Evolutionary conservation across 2,888 invertebrate species (phyloP).

Genomic region (Villa cingulata): DNA sequence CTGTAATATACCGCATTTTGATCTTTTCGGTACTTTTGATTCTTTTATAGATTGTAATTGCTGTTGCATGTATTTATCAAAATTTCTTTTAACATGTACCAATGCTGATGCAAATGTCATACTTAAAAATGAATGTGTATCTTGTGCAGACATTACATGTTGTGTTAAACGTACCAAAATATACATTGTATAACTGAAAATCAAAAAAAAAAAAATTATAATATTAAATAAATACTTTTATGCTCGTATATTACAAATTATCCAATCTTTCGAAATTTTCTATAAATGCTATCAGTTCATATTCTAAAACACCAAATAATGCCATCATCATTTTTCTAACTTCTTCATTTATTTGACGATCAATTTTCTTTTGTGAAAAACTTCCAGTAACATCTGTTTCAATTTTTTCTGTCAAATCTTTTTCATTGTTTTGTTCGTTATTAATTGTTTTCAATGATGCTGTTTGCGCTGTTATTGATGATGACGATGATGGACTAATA

Average conservation of each 20-base stretch:
- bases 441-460: conserved; percentile 20
- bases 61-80: conserved; percentile 81
- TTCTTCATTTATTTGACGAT: conserved; percentile 62
- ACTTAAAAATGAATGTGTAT: conserved; percentile 72
- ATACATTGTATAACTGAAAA: conserved; percentile 77
- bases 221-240: no score
- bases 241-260: conserved; percentile 51
- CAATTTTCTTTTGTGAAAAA: conserved; percentile 43
- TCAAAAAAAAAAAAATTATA: neutral
- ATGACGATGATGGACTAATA: conserved; percentile 40
- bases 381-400: conserved; percentile 1
- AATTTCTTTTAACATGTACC: conserved; percentile 77
- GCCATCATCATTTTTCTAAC: conserved; percentile 75
- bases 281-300: conserved; percentile 74
- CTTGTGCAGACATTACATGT: conserved; percentile 82
- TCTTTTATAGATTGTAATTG: conserved; percentile 72
- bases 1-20: conserved; percentile 79
- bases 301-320: conserved; percentile 77
- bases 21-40: conserved; percentile 46
- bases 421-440: neutral
- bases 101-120: conserved; percentile 76
- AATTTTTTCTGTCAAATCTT: neutral
- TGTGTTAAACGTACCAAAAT: conserved; percentile 82
- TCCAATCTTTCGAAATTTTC: conserved; percentile 76
- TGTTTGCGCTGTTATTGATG: conserved; percentile 40